Evolutionary conservation across 2,888 invertebrate species (phyloP), one percentile per base, ranked within the genome.

Genomic region (Thyatira batis): DNA sequence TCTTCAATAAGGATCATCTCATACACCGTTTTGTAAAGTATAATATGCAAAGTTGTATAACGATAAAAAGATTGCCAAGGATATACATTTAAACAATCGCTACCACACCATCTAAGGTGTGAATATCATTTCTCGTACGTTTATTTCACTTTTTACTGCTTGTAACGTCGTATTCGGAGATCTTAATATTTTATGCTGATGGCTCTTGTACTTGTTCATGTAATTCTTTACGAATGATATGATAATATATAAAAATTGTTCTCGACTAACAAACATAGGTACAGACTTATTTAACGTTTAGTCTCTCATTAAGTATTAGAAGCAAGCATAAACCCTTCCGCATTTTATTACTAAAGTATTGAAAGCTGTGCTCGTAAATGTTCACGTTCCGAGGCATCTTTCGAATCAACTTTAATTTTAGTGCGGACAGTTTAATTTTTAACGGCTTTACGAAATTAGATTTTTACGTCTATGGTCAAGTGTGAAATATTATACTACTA

Each of bases 301-400:
- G 54, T 65, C 58, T 57, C 55, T 45, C 28, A 51, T 43, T 50
- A 48, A 20, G 44, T 28, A 49, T 51, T 43, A 51, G 51, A 21
- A 48, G 46, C 60, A 66, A 64, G 61, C 60, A 53, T 60, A 45
- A 56, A 50, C 58, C 61, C 55, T 63, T 60, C 53, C 61, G 58
- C 53, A 59, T 55, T 68, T 70, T 66, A 69, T 57, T 58, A 60
- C 61, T 52, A 45, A 62, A 67, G 58, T 60, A 66, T 65, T 61
- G 65, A 67, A 64, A 65, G 60, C 63, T 55, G 52, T 50, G 54
- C 60, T 63, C 64, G 55, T 69, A 64, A 69, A 67, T 53, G 49
- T 51, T 54, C 55, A 60, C 58, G 50, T 57, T 55, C 57, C 45
- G 51, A 60, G 55, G 57, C 59, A 61, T 63, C 57, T 64, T 64